phyloP scores from a whole-genome alignment of 2,797 vertebrate genomes.

The Phoxinus dragarum region DNA sequence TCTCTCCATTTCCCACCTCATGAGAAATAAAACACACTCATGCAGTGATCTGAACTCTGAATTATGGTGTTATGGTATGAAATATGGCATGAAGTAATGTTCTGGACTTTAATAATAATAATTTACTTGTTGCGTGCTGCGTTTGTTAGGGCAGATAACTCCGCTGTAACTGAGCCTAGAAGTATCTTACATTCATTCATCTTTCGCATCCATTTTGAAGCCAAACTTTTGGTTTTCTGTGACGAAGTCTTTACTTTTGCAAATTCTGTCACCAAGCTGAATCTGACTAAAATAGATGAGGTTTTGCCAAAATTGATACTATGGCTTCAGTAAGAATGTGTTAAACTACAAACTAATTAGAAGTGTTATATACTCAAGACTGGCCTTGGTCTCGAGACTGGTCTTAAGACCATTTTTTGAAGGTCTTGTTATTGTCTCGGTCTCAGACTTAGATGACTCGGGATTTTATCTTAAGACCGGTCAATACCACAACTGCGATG shows the following conservation, averaged over 20 bases:
- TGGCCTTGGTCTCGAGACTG: no score
- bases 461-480: no score
- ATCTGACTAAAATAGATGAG: not conserved
- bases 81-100: conserved; percentile 18
- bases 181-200: not conserved
- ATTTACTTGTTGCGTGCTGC: not conserved
- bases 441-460: no score
- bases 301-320: not conserved
- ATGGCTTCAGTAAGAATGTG: not conserved
- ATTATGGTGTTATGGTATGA: conserved; percentile 16
- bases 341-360: not conserved
- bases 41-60: conserved; percentile 30
- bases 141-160: not conserved
- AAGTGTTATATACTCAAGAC: no score
- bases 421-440: no score
- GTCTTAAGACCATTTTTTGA: no score
- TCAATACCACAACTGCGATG: no score
- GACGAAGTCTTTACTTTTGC: no score
- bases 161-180: not conserved
- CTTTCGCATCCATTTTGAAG: not conserved
- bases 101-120: not conserved
- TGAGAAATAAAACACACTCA: conserved; percentile 39
- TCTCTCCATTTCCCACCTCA: conserved; percentile 66
- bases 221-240: not conserved
- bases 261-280: not conserved